These are phyloP conservation scores for Bilobella aurantiaca DNA, from an alignment of 1,140 invertebrate species.

Conservation along the genomic window DNA sequence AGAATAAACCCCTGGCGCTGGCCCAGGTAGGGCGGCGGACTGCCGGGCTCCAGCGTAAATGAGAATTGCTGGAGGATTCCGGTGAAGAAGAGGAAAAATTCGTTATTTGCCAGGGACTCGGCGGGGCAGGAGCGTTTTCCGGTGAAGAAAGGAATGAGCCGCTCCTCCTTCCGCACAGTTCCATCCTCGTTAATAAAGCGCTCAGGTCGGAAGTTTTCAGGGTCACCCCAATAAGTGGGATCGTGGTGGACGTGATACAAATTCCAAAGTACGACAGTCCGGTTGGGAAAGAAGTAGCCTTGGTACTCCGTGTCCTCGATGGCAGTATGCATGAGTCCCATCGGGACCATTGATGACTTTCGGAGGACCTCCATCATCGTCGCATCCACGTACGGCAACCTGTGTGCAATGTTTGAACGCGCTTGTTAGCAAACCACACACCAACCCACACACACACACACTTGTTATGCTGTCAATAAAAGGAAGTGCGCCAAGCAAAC, in stretches of 20 bases:
- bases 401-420: too few species aligned
- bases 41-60: too few species aligned
- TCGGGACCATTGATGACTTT: conserved; percentile 31
- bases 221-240: conserved; percentile 39
- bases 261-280: conserved; percentile 36
- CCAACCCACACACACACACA: too few species aligned
- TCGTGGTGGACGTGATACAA: conserved; percentile 37
- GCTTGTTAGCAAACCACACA: too few species aligned
- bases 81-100: conserved; percentile 11
- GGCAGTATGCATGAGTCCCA: conserved; percentile 30
- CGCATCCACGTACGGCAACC: conserved; percentile 36
- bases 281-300: conserved; percentile 35
- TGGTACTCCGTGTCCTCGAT: conserved; percentile 33
- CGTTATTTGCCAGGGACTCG: neutral
- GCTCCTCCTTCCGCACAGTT: conserved; percentile 48
- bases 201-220: conserved; percentile 42
- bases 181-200: conserved; percentile 38
- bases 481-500: too few species aligned
- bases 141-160: conserved; percentile 56
- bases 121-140: conserved; percentile 22
- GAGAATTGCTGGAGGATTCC: too few species aligned
- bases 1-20: too few species aligned
- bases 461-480: too few species aligned
- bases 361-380: conserved; percentile 30
- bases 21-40: too few species aligned